Evolutionary conservation across 2,113 vertebrate species (phyloP).

Genomic region (Silurus asotus): DNA sequence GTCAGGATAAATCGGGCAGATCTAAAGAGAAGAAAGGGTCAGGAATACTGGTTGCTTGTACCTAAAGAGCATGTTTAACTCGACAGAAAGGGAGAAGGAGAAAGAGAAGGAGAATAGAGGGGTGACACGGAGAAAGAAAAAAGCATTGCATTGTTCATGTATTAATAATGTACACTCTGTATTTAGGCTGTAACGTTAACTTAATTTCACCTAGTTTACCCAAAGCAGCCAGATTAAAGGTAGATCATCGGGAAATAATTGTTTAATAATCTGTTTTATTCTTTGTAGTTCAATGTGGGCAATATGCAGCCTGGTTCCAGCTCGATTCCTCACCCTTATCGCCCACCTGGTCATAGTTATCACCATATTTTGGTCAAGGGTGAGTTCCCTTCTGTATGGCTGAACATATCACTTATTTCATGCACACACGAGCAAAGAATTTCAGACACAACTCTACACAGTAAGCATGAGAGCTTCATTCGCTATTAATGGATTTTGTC

Average conservation of each 20-base stretch:
- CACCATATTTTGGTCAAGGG: conserved; percentile 88
- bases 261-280: neutral
- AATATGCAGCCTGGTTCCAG: conserved; percentile 78
- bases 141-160: no score
- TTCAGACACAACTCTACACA: neutral
- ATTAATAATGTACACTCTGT: neutral
- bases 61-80: no score
- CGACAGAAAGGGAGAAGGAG: no score
- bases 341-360: conserved; percentile 88
- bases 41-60: no score
- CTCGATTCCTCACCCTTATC: conserved; percentile 82
- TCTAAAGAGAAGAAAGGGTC: no score
- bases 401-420: neutral
- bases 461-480: neutral
- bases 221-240: neutral
- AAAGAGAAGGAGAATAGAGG: no score
- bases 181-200: neutral
- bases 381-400: conserved; percentile 55
- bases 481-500: no score
- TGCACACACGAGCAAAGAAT: neutral
- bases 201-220: neutral
- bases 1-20: no score
- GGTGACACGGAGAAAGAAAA: no score
- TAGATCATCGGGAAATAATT: neutral
- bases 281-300: conserved; percentile 71